Conservation (phyloP, 1,140 invertebrate genomes). For the Drosophila grimshawi region DNA sequence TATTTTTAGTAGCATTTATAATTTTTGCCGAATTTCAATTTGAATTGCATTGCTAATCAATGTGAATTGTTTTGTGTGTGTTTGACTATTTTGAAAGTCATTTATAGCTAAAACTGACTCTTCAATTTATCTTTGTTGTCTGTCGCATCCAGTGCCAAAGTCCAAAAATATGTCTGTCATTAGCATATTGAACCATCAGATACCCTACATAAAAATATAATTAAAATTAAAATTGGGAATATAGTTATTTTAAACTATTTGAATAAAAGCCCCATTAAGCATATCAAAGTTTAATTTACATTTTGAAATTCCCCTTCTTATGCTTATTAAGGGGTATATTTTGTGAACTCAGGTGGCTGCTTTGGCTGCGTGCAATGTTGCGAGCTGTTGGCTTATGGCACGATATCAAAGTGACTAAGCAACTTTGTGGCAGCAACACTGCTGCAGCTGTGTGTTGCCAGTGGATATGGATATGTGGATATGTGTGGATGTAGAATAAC, state of each 20-base stretch:
- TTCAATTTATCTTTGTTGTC: slow-evolving; percentile 47
- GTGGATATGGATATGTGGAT: no score
- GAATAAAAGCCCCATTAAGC: no score
- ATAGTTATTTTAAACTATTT: no score
- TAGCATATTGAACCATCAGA: neutral
- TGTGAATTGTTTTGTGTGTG: slow-evolving; percentile 27
- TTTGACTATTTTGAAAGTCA: neutral
- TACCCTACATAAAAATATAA: slow-evolving; percentile 1
- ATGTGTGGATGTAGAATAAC: slow-evolving; percentile 37
- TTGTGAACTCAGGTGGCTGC: slow-evolving; percentile 9
- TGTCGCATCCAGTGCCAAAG: slow-evolving; percentile 55
- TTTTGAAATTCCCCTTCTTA: neutral
- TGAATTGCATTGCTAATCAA: slow-evolving; percentile 34
- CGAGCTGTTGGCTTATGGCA: slow-evolving; percentile 24
- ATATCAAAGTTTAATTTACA: neutral
- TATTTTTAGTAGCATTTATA: neutral
- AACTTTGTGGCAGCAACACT: slow-evolving; percentile 47
- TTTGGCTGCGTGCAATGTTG: slow-evolving; percentile 12
- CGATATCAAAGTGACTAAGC: slow-evolving; percentile 55
- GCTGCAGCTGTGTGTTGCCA: slow-evolving; percentile 54
- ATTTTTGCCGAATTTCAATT: slow-evolving; percentile 23
- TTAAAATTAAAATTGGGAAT: neutral
- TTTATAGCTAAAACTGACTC: slow-evolving; percentile 18
- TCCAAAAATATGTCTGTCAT: slow-evolving; percentile 30
- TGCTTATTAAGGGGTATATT: neutral